phyloP scores from a whole-genome alignment of 1,140 invertebrate species.

The Ruditapes philippinarum region DNA sequence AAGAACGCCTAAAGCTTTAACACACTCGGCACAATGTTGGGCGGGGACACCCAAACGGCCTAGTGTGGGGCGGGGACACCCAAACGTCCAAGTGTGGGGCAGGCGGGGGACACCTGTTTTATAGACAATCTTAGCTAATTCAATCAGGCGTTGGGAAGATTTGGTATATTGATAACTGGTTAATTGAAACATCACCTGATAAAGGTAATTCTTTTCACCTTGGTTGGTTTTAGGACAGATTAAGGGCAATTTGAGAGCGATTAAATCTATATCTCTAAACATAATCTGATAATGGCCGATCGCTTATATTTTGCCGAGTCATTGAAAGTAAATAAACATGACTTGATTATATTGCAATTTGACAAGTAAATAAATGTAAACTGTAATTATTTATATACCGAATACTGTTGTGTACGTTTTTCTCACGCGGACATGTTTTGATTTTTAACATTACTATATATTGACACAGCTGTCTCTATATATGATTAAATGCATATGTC shows the following conservation, averaged over 20 bases:
- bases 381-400: neutral
- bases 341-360: no score
- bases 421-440: neutral
- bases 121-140: neutral
- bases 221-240: neutral
- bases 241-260: neutral
- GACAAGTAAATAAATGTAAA: no score
- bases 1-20: no score
- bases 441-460: no score
- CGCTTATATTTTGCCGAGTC: neutral
- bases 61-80: no score
- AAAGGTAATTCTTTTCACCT: conserved; percentile 12
- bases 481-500: no score
- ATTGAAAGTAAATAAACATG: neutral
- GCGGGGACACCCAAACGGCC: no score
- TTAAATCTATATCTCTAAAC: conserved; percentile 18
- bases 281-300: neutral
- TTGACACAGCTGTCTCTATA: no score
- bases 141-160: neutral
- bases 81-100: no score
- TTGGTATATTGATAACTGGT: neutral
- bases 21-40: no score
- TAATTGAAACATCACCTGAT: conserved; percentile 39
- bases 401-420: neutral
- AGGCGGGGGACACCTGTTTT: neutral